phyloP scores from a whole-genome alignment of 1,140 invertebrate genomes.

The Teleogryllus occipitalis region DNA sequence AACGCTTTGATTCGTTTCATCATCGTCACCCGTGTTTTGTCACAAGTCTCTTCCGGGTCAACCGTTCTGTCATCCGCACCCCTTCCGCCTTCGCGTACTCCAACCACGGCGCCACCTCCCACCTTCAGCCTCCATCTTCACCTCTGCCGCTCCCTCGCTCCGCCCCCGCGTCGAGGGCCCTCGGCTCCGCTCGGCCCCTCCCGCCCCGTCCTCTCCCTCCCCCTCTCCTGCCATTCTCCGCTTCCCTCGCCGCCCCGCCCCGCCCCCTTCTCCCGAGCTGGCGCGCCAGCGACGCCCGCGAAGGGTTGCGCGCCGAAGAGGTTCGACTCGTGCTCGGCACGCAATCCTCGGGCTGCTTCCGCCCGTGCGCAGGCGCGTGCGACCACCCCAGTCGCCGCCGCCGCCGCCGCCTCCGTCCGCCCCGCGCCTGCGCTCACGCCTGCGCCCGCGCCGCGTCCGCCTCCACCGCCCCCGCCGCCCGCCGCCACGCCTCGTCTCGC shows the following conservation, averaged over 20 bases:
- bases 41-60: no score
- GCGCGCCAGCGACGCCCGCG: conserved; percentile 19
- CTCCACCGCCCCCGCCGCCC: conserved; percentile 22
- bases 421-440: background rate
- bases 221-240: no score
- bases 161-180: no score
- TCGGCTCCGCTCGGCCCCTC: no score
- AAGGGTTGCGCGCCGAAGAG: conserved; percentile 19
- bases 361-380: conserved; percentile 26
- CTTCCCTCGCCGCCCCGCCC: background rate
- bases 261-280: conserved; percentile 22
- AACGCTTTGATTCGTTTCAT: no score
- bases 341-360: conserved; percentile 35
- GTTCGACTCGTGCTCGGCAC: conserved; percentile 16
- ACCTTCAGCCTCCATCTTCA: no score
- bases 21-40: no score
- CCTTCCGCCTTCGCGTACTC: no score
- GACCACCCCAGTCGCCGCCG: conserved; percentile 26
- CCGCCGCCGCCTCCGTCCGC: background rate
- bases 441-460: conserved; percentile 21
- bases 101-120: no score
- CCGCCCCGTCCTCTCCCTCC: no score
- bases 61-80: no score
- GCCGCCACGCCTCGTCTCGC: background rate
- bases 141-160: no score